Conservation (phyloP, 2,113 vertebrate genomes). For the Mus musculus region GRCm39 chr5:16190501-16191000, state of each 20-base stretch:
- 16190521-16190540: constrained; percentile 5
- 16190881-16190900: constrained; percentile 82
- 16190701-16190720: constrained; percentile 43
- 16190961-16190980: constrained; percentile 74
- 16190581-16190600: neutral
- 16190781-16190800: constrained; percentile 73
- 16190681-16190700: neutral
- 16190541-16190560: neutral
- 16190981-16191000: constrained; percentile 77
- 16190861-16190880: constrained; percentile 86
- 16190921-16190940: constrained; percentile 87
- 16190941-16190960: constrained; percentile 86
- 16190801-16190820: constrained; percentile 84
- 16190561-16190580: neutral
- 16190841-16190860: constrained; percentile 80
- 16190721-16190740: neutral
- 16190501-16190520: neutral
- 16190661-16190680: constrained; percentile 19
- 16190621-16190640: neutral
- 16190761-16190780: constrained; percentile 58
- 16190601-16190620: neutral
- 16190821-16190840: constrained; percentile 76
- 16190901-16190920: constrained; percentile 84
- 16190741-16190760: constrained; percentile 46
- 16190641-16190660: neutral